These are phyloP conservation scores for Chaetodon auriga DNA, from an alignment of 2,113 vertebrate species.

Conservation along the genomic window DNA sequence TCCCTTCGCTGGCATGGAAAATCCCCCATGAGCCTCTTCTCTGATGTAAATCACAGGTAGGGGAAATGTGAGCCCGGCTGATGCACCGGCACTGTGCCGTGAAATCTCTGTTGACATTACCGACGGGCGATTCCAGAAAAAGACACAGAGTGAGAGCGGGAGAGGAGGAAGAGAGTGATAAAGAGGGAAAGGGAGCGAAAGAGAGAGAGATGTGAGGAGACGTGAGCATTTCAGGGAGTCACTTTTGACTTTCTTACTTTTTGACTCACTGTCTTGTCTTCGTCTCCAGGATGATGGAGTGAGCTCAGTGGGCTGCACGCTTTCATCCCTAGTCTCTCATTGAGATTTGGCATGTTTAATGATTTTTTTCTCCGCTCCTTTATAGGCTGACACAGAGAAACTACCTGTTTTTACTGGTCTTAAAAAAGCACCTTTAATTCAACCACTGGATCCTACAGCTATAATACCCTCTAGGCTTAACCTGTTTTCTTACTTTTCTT, in stretches of 20 bases:
- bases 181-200: slow-evolving; percentile 47
- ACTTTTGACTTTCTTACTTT: slow-evolving; percentile 59
- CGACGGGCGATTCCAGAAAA: slow-evolving; percentile 74
- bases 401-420: slow-evolving; percentile 43
- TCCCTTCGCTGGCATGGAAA: slow-evolving; percentile 61
- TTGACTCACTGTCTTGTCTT: slow-evolving; percentile 42
- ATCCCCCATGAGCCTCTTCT: slow-evolving; percentile 77
- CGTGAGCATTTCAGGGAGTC: slow-evolving; percentile 61
- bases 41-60: slow-evolving; percentile 84
- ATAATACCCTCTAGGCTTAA: slow-evolving; percentile 70
- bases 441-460: slow-evolving; percentile 29
- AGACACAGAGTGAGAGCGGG: slow-evolving; percentile 60
- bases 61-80: slow-evolving; percentile 71
- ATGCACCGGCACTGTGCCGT: slow-evolving; percentile 75
- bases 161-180: slow-evolving; percentile 47
- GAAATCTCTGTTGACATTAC: slow-evolving; percentile 84
- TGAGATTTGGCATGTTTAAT: slow-evolving; percentile 41
- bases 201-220: slow-evolving; percentile 46
- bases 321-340: slow-evolving; percentile 27
- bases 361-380: slow-evolving; percentile 4
- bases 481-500: slow-evolving; percentile 70
- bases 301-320: slow-evolving; percentile 32
- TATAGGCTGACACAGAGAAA: slow-evolving; percentile 28
- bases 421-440: slow-evolving; percentile 62
- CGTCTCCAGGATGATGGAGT: slow-evolving; percentile 35